Percentiles rank a stretch among this genome's conserved stretches.
phyloP scores from a whole-genome alignment of 2,113 vertebrate genomes.

The Macquaria australasica region DNA sequence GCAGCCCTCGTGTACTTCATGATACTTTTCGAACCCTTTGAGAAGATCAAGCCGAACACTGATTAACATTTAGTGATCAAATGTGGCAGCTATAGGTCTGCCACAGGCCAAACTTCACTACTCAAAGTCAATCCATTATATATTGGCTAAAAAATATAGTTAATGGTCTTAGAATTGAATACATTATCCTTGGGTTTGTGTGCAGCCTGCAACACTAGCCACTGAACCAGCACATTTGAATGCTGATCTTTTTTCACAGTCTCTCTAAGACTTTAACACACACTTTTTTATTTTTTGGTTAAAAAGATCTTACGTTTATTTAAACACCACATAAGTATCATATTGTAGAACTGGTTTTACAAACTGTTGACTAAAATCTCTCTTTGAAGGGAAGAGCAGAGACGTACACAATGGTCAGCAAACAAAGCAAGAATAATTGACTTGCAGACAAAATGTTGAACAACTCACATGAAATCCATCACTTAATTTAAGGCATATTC shows the following conservation, averaged over 20 bases:
- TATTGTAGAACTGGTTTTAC: neutral
- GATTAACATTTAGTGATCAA: constrained; percentile 77
- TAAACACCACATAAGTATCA: neutral
- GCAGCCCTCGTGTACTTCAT: constrained; percentile 51
- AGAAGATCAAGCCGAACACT: constrained; percentile 69
- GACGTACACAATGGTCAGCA: neutral
- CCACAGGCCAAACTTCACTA: constrained; percentile 64
- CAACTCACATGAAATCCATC: neutral
- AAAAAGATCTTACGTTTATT: neutral
- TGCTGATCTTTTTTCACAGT: constrained; percentile 30
- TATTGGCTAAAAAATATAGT: constrained; percentile 69
- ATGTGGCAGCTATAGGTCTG: constrained; percentile 68
- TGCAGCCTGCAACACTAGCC: constrained; percentile 44
- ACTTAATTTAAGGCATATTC: neutral
- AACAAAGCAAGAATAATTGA: neutral
- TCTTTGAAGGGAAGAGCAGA: neutral
- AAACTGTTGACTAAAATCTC: neutral
- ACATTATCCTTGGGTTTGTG: constrained; percentile 73
- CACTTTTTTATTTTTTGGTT: neutral
- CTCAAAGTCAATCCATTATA: constrained; percentile 72
- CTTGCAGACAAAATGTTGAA: neutral
- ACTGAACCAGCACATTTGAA: constrained; percentile 42
- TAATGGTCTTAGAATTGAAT: constrained; percentile 70
- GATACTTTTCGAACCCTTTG: constrained; percentile 64
- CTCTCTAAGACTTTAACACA: constrained; percentile 15